These are phyloP conservation scores for Drosophila setosimentum DNA, from an alignment of 2,888 invertebrate genomes.

Conservation along the genomic window DNA sequence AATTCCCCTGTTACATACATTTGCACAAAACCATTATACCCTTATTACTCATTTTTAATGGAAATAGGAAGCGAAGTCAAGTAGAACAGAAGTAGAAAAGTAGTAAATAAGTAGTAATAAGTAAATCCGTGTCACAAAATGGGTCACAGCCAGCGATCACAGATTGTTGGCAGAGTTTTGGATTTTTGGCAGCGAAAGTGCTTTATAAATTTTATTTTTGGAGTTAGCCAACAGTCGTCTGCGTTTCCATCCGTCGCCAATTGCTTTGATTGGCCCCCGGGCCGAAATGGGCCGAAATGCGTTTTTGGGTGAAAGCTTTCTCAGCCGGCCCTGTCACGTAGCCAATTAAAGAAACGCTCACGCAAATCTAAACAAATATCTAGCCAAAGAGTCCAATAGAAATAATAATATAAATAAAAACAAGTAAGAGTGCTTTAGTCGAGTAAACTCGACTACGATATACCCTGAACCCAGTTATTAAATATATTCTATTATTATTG, in stretches of 20 bases:
- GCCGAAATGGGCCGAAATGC: slow-evolving; percentile 17
- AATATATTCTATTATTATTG: no score
- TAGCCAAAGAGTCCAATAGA: slow-evolving; percentile 22
- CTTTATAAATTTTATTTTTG: slow-evolving; percentile 10
- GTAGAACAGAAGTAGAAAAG: neutral
- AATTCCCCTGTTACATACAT: no score
- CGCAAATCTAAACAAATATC: slow-evolving; percentile 65
- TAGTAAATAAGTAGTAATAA: neutral
- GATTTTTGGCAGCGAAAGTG: slow-evolving; percentile 45
- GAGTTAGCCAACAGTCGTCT: slow-evolving; percentile 10
- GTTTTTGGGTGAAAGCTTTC: slow-evolving; percentile 50
- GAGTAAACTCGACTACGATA: no score
- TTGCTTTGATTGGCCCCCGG: slow-evolving; percentile 52
- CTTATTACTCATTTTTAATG: no score
- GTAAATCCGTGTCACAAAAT: slow-evolving; percentile 22
- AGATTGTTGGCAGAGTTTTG: slow-evolving; percentile 18
- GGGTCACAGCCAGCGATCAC: slow-evolving; percentile 35
- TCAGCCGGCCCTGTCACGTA: slow-evolving; percentile 54
- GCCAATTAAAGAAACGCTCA: slow-evolving; percentile 63
- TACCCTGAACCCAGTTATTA: no score
- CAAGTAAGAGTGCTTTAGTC: no score
- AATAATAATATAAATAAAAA: no score
- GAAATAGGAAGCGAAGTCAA: slow-evolving; percentile 37
- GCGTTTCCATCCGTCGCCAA: slow-evolving; percentile 25
- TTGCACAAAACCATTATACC: no score